Percentiles rank a stretch among this genome's conserved stretches.
Evolutionary conservation across 2,797 vertebrate species (phyloP).

Genomic region (Luscinia megarhynchos): DNA sequence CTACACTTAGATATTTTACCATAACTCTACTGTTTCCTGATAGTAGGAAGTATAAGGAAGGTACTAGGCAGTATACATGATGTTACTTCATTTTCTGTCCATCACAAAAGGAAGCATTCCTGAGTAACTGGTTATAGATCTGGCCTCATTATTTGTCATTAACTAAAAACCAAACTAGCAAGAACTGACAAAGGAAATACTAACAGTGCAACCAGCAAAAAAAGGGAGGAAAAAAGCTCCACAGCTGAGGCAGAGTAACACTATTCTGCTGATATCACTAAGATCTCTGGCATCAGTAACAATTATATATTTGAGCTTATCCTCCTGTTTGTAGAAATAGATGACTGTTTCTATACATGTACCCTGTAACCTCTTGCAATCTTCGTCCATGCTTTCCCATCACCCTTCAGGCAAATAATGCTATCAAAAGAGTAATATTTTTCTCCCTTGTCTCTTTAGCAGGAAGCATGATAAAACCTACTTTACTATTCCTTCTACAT

Average conservation of each 20-base stretch:
- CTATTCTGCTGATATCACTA: not conserved
- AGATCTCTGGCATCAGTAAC: not conserved
- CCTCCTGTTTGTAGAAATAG: not conserved
- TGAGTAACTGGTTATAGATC: not conserved
- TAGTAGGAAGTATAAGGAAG: not conserved
- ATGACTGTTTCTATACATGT: not conserved
- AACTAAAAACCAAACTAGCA: not conserved
- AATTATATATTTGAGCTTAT: not conserved
- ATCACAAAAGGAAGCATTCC: not conserved
- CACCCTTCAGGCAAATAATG: not conserved
- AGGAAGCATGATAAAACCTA: not conserved
- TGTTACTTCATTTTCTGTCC: not conserved
- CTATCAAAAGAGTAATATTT: not conserved
- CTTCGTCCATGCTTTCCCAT: not conserved
- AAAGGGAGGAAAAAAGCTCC: not conserved
- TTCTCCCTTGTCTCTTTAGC: not conserved
- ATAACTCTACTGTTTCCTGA: not conserved
- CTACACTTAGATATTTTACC: not conserved
- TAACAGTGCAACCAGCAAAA: not conserved
- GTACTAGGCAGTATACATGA: not conserved
- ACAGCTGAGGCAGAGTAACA: not conserved
- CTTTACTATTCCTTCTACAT: not conserved
- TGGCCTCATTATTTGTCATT: not conserved
- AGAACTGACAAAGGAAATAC: not conserved
- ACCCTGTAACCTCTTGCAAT: not conserved